Base-by-base conservation (phyloP, 2,888 invertebrate species). In the Cosmia trapezina region DNA sequence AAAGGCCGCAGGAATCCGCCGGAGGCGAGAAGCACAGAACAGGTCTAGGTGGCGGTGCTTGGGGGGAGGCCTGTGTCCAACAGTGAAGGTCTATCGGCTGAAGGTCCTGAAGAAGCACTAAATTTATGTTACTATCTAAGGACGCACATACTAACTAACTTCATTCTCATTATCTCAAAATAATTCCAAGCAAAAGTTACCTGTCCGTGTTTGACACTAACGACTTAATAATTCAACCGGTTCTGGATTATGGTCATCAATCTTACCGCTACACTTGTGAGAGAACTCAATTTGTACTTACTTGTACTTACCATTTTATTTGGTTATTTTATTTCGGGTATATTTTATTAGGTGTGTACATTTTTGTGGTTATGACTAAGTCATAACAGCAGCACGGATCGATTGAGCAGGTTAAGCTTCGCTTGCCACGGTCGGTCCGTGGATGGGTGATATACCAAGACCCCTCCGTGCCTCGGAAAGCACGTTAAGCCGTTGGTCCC, bases 181-280 rank as follows among this genome's bases (percentile, higher is more conserved):
- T 57, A 51, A 57, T 62, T 62, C 19, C 17, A 45, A 28, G 57
- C 60, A 47, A 62, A 60, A 57, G 11, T 54, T 54, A 6, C 53
- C 54, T 33, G 17, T 14, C 37, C 53, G 73, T 79, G 47, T 63
- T 33, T 79, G 79, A 73, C 76, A 53, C 73, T 76, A 79, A 76
- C 57, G 76, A 79, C 45, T n/a, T 51, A 73, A 51, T 79, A 63
- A 76, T 75, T 45, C 56, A 47, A 59, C 51, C 47, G 37, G 45
- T 1, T n/a, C 56, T 61, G 56, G 60, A 72, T 72, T 72, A 56
- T 56, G 37, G n/a, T 22, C 72, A 78, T 75, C 61, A 75, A 75
- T 75, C 61, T 75, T 14, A 6, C 72, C 33, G n/a, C 49, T 56
- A 28, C 43, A 61, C 43, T 71, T 33, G 11, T 28, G 37, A n/a